Evolutionary conservation across 2,888 invertebrate genomes (phyloP).

Genomic region (Ariolimax columbianus): DNA sequence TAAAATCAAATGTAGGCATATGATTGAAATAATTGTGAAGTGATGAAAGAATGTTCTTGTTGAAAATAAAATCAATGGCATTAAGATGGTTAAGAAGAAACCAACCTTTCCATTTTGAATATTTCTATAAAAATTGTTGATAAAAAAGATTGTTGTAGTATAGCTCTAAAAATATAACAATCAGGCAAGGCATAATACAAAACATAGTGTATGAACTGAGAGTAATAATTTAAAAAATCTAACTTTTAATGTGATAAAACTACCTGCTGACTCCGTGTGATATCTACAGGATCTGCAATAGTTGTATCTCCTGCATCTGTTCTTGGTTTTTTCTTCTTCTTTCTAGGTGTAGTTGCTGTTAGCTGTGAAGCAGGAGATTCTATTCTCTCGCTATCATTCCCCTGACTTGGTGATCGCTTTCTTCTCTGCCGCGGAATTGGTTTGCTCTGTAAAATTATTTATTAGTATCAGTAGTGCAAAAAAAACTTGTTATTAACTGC

Average conservation of each 20-base stretch:
- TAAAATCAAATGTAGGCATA: too few relatives aligned
- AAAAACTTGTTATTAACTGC: too few relatives aligned
- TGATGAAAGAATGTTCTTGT: too few relatives aligned
- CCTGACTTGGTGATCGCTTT: constrained; percentile 58
- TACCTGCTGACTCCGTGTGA: constrained; percentile 61
- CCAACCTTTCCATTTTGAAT: too few relatives aligned
- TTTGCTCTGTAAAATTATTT: constrained; percentile 32
- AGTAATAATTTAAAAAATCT: too few relatives aligned
- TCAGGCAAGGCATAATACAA: not conserved
- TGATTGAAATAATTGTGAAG: too few relatives aligned
- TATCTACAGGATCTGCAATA: constrained; percentile 61
- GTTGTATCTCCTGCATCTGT: constrained; percentile 45
- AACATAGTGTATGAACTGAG: not conserved
- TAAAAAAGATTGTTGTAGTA: too few relatives aligned
- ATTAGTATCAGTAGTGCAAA: too few relatives aligned
- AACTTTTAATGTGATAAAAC: constrained; percentile 37
- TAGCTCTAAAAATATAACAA: not conserved
- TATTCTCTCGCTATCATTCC: constrained; percentile 42
- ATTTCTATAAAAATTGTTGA: too few relatives aligned
- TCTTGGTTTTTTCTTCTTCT: constrained; percentile 63
- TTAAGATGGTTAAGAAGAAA: too few relatives aligned
- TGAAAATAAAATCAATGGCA: too few relatives aligned
- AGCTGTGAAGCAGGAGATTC: not conserved
- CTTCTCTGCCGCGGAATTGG: constrained; percentile 54
- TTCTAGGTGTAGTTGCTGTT: constrained; percentile 51